Evolutionary conservation across 1,140 invertebrate genomes (phyloP).

Genomic region (Drosophila eugracilis): DNA sequence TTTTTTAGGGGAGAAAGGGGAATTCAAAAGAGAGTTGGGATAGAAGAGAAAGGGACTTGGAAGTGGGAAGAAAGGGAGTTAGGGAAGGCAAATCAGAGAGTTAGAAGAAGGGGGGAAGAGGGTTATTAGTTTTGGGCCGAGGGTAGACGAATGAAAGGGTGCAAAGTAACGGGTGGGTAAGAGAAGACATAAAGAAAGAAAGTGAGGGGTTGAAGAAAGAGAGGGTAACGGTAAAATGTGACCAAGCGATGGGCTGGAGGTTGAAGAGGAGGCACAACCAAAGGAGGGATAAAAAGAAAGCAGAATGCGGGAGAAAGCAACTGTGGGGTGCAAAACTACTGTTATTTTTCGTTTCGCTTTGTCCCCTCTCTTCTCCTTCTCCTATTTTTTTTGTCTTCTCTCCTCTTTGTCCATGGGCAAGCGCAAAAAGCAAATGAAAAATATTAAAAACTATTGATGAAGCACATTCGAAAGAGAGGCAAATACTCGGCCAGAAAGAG

Average conservation of each 20-base stretch:
- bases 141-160: not conserved
- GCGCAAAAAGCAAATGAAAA: constrained; percentile 61
- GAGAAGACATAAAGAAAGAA: not conserved
- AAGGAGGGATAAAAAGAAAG: constrained; percentile 1
- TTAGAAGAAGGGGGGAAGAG: not conserved
- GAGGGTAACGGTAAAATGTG: not conserved
- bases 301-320: constrained; percentile 11
- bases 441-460: constrained; percentile 82
- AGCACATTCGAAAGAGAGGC: constrained; percentile 67
- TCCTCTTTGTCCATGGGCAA: constrained; percentile 26
- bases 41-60: not conserved
- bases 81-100: not conserved
- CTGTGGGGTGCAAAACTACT: constrained; percentile 22
- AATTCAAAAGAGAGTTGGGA: not conserved
- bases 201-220: not conserved
- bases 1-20: not conserved
- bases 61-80: constrained; percentile 1
- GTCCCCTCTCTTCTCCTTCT: not conserved
- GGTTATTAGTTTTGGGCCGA: constrained; percentile 10
- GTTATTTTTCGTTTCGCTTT: constrained; percentile 36
- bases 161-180: constrained; percentile 5
- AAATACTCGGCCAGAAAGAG: constrained; percentile 27
- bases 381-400: not conserved
- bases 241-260: not conserved
- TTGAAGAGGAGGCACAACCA: not conserved